Conservation (phyloP, 2,113 vertebrate species). For the Isurus oxyrinchus region DNA sequence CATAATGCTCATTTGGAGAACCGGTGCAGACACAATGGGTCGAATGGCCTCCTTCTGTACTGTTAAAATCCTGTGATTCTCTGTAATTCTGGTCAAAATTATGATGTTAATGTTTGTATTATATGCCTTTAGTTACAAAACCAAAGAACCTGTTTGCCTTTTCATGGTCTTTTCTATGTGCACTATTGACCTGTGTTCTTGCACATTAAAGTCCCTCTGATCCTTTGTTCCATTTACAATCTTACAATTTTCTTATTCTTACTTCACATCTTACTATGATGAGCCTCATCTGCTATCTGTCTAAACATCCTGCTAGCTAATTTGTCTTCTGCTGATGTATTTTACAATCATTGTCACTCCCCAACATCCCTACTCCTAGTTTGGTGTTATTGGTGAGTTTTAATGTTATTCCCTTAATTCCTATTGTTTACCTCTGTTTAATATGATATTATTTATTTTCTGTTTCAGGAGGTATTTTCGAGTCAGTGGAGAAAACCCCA, state of each 20-base stretch:
- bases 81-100: neutral
- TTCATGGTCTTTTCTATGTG: neutral
- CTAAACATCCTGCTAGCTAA: neutral
- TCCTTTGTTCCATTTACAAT: neutral
- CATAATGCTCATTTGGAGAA: too few species aligned
- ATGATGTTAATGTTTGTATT: neutral
- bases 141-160: neutral
- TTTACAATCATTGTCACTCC: neutral
- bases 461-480: slow-evolving; percentile 88
- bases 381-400: neutral
- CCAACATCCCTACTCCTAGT: neutral
- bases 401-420: neutral
- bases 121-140: neutral
- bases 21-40: too few species aligned
- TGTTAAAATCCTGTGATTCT: too few species aligned
- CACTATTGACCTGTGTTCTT: neutral
- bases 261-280: neutral
- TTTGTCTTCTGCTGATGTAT: neutral
- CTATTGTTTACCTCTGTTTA: neutral
- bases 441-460: slow-evolving; percentile 43
- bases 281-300: neutral
- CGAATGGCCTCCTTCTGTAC: too few species aligned
- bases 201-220: neutral
- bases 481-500: slow-evolving; percentile 89
- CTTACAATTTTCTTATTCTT: neutral